These are phyloP conservation scores for Papilio demoleus DNA, from an alignment of 2,888 invertebrate species.

Conservation along the genomic window DNA sequence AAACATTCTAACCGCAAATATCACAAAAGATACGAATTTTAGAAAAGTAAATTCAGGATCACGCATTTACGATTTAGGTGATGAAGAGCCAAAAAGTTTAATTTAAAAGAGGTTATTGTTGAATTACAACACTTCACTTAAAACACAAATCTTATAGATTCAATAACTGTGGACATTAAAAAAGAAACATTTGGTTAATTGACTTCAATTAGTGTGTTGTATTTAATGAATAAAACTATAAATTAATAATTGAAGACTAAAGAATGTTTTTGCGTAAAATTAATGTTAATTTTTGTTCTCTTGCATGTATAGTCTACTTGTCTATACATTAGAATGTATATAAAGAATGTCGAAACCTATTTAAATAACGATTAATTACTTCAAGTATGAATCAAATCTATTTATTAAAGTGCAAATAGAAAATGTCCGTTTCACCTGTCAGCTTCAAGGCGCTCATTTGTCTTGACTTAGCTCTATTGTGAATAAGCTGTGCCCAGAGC, in stretches of 20 bases:
- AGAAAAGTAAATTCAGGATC: not conserved
- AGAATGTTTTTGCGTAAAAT: too few species aligned
- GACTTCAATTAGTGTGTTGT: too few species aligned
- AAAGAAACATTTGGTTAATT: too few species aligned
- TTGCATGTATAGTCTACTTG: too few species aligned
- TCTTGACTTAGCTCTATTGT: conserved; percentile 22
- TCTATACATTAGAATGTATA: not conserved
- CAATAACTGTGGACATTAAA: too few species aligned
- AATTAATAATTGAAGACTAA: too few species aligned
- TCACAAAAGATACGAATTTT: not conserved
- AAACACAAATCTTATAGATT: too few species aligned
- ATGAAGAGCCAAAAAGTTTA: not conserved
- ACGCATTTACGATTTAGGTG: not conserved
- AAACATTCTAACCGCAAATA: conserved; percentile 7
- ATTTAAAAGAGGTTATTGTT: not conserved
- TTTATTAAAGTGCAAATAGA: conserved; percentile 17
- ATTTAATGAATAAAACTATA: too few species aligned
- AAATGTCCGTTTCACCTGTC: conserved; percentile 15
- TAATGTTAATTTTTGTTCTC: too few species aligned
- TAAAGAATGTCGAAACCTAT: too few species aligned
- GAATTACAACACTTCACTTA: not conserved
- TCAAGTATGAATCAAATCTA: too few species aligned
- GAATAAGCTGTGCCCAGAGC: conserved; percentile 13
- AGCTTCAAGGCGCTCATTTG: conserved; percentile 11
- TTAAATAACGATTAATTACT: too few species aligned